Conservation (phyloP, 2,113 vertebrate genomes). For the Spilogale gracilis region DNA sequence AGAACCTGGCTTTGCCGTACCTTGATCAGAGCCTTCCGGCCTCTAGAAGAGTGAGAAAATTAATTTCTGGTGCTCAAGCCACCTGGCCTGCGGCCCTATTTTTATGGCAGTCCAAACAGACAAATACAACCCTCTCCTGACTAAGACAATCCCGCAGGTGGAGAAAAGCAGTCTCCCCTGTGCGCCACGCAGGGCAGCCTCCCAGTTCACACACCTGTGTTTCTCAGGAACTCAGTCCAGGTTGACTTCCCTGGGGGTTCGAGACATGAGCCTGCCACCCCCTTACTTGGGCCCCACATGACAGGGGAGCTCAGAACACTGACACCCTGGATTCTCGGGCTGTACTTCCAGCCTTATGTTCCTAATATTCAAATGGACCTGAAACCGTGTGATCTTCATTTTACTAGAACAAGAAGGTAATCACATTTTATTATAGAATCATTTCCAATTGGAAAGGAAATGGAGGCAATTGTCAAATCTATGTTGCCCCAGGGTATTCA, state of each 20-base stretch:
- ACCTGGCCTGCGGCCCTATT: neutral
- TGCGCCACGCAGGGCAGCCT: accelerated
- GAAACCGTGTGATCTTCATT: neutral
- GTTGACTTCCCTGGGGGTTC: neutral
- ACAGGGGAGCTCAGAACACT: neutral
- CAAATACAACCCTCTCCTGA: neutral
- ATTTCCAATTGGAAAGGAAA: conserved; percentile 15
- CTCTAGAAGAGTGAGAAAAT: neutral
- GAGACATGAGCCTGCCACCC: neutral
- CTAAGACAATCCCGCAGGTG: neutral
- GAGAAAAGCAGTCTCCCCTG: neutral
- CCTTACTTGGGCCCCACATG: neutral
- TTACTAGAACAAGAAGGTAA: conserved; percentile 23
- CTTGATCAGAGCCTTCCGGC: neutral
- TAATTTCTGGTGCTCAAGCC: neutral
- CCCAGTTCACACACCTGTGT: neutral
- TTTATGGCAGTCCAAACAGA: too few species aligned
- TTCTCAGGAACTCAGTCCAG: neutral
- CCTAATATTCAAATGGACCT: neutral
- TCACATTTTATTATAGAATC: neutral
- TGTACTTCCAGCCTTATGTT: neutral
- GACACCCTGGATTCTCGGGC: neutral
- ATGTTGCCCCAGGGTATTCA: neutral
- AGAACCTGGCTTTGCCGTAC: neutral
- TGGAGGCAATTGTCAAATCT: neutral